These are phyloP conservation scores for Anoura caudifer DNA, from an alignment of 2,113 vertebrate species.

Conservation along the genomic window DNA sequence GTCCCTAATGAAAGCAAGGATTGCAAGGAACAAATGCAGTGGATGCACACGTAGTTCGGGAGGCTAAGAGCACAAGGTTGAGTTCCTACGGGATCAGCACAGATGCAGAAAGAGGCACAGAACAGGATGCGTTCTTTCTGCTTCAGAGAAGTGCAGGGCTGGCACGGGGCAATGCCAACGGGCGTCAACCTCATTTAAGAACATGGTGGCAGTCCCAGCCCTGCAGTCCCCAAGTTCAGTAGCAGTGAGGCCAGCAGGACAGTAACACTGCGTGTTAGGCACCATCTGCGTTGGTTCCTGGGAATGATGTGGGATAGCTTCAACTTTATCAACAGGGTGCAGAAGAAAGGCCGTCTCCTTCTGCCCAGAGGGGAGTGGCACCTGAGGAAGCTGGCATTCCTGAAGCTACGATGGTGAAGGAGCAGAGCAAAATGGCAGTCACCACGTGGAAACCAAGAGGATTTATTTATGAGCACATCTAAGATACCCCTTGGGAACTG, in stretches of 20 bases:
- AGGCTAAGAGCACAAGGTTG: neutral
- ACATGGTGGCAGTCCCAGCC: fast-evolving
- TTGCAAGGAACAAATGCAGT: neutral
- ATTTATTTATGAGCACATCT: neutral
- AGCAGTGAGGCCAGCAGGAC: neutral
- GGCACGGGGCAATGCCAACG: fast-evolving
- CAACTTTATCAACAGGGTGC: neutral
- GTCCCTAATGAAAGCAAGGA: neutral
- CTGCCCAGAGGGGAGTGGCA: neutral
- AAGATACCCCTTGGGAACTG: neutral
- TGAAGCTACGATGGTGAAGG: neutral
- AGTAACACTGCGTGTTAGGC: neutral
- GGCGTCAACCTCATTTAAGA: neutral
- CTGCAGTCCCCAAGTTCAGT: neutral
- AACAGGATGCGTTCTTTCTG: neutral
- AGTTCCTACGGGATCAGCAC: neutral
- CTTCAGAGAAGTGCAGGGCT: neutral
- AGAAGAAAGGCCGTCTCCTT: neutral
- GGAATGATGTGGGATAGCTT: neutral
- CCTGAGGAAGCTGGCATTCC: neutral
- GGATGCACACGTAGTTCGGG: neutral
- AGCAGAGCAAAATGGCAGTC: neutral
- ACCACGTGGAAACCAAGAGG: neutral
- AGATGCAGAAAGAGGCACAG: neutral
- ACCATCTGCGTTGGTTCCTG: neutral